A percentile compares a stretch with the other conserved stretches of the same genome.
Conservation (phyloP, 2,797 vertebrate genomes). For the Microchirus variegatus region DNA sequence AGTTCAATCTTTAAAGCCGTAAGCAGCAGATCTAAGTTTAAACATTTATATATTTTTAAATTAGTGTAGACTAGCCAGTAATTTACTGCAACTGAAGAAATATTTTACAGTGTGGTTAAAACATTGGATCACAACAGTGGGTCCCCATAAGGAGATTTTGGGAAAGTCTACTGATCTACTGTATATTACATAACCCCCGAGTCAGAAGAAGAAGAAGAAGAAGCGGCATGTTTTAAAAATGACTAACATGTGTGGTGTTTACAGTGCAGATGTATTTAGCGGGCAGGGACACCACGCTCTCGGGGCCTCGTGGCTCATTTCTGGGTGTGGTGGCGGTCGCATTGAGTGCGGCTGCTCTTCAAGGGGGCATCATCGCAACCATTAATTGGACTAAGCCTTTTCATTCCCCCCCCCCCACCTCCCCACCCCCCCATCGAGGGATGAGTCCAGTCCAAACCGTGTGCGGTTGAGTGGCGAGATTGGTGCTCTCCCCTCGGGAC, state of each 20-base stretch:
- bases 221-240: background rate
- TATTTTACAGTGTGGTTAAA: no score
- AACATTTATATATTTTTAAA: no score
- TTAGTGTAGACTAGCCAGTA: no score
- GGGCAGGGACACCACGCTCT: constrained; percentile 28
- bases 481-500: constrained; percentile 32
- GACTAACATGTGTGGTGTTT: constrained; percentile 15
- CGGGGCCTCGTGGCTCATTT: constrained; percentile 24
- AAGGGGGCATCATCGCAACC: constrained; percentile 51
- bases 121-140: no score
- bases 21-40: no score
- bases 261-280: constrained; percentile 35
- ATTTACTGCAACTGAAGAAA: no score
- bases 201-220: constrained; percentile 14
- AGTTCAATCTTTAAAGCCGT: no score
- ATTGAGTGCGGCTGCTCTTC: constrained; percentile 39
- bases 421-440: constrained; percentile 32
- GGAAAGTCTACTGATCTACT: no score
- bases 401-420: constrained; percentile 41
- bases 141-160: no score
- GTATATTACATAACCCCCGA: constrained; percentile 20
- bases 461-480: constrained; percentile 47
- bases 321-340: constrained; percentile 55
- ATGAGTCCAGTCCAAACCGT: constrained; percentile 60
- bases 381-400: constrained; percentile 65